Conservation (phyloP, 1,140 invertebrate species). For the Drosophila kikkawai region DNA sequence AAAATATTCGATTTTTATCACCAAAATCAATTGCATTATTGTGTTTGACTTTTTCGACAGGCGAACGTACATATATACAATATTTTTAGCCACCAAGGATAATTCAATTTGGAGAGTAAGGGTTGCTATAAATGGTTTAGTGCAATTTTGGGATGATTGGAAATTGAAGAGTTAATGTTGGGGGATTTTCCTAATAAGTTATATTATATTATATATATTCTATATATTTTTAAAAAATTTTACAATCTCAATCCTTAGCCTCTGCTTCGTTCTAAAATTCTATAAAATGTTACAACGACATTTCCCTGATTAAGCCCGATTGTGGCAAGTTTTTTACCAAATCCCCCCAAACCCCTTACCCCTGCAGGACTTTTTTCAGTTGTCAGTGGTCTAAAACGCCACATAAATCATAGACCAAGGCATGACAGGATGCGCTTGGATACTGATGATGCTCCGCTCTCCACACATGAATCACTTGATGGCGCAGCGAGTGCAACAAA, state of each 20-base stretch:
- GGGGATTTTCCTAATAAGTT: too few relatives aligned
- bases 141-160: constrained; percentile 8
- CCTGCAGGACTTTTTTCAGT: constrained; percentile 32
- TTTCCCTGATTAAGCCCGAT: constrained; percentile 50
- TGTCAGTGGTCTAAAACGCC: constrained; percentile 72
- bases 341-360: not conserved
- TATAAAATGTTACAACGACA: constrained; percentile 8
- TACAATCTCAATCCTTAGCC: too few relatives aligned
- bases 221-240: not conserved
- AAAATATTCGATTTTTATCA: constrained; percentile 82
- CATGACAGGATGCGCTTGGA: constrained; percentile 73
- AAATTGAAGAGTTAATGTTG: not conserved
- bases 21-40: constrained; percentile 82
- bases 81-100: constrained; percentile 66
- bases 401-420: constrained; percentile 74
- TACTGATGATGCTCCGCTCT: constrained; percentile 45
- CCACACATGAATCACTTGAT: constrained; percentile 79
- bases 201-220: not conserved
- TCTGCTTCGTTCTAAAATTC: not conserved
- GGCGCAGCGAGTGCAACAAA: constrained; percentile 82
- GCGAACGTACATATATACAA: constrained; percentile 33
- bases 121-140: constrained; percentile 20
- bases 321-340: constrained; percentile 39
- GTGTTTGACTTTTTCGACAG: constrained; percentile 61
- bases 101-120: constrained; percentile 68